Conservation (phyloP, 2,888 invertebrate genomes). For the Terebella lapidaria region DNA sequence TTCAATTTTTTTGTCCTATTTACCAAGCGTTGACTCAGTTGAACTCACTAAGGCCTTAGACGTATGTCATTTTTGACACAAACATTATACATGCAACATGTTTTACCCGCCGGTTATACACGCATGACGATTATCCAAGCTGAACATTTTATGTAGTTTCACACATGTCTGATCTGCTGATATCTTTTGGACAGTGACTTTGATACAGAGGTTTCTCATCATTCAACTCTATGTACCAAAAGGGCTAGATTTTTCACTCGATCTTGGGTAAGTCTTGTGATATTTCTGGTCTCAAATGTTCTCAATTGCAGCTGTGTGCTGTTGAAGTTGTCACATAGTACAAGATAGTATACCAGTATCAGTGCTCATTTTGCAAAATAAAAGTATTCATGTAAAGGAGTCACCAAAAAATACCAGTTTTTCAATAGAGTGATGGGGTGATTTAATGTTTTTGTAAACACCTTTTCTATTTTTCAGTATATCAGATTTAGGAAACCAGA, state of each 20-base stretch:
- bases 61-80: no score
- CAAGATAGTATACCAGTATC: no score
- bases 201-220: constrained; percentile 45
- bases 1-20: background rate
- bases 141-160: background rate
- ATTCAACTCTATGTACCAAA: constrained; percentile 41
- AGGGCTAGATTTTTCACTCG: constrained; percentile 49
- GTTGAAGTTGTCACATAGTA: no score
- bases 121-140: background rate
- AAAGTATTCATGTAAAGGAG: background rate
- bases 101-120: no score
- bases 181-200: constrained; percentile 35
- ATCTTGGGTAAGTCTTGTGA: constrained; percentile 42
- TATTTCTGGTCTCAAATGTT: no score
- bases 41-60: no score
- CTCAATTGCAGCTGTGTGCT: no score
- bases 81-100: no score
- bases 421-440: constrained; percentile 2
- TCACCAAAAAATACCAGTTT: background rate
- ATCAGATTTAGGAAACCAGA: constrained; percentile 41
- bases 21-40: no score
- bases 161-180: background rate
- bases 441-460: background rate
- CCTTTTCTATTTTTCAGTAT: constrained; percentile 25
- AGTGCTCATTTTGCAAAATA: no score